Conservation (phyloP, 2,113 vertebrate genomes). For the Rhinoderma darwinii region DNA sequence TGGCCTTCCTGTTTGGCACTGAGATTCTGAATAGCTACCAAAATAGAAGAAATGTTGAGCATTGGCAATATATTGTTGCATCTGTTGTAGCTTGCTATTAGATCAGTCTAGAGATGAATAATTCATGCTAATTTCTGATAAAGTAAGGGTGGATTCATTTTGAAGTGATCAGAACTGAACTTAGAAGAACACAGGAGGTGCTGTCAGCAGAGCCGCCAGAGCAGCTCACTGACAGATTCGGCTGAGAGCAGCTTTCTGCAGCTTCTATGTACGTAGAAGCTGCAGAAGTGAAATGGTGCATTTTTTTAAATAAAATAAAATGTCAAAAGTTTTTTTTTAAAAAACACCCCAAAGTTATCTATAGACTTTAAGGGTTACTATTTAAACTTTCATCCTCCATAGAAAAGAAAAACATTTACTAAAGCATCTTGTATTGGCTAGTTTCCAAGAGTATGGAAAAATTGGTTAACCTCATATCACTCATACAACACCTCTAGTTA, state of each 20-base stretch:
- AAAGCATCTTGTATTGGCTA: neutral
- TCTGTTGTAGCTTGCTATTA: conserved; percentile 29
- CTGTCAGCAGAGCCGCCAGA: too few relatives aligned
- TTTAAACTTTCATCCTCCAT: neutral
- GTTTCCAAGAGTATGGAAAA: conserved; percentile 17
- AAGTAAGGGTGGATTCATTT: too few relatives aligned
- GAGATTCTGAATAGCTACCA: neutral
- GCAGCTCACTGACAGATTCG: too few relatives aligned
- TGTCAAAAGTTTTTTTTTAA: too few relatives aligned
- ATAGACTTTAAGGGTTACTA: neutral
- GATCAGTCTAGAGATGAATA: neutral
- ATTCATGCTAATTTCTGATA: too few relatives aligned
- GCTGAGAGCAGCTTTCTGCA: too few relatives aligned
- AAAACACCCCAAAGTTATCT: too few relatives aligned
- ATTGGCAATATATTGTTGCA: conserved; percentile 1
- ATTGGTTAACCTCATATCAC: conserved; percentile 6
- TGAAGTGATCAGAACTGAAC: too few relatives aligned
- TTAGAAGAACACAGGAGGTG: too few relatives aligned
- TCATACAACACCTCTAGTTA: conserved; percentile 21
- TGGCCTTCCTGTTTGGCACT: conserved; percentile 19
- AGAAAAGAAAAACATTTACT: conserved; percentile 26
- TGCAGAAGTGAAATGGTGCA: too few relatives aligned
- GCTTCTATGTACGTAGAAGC: too few relatives aligned
- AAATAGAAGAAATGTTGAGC: neutral
- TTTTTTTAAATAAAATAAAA: too few relatives aligned